Percentiles rank a stretch among this genome's conserved stretches.
Evolutionary conservation across 1,140 invertebrate species (phyloP).

Genomic region (Eubasilissa regina): DNA sequence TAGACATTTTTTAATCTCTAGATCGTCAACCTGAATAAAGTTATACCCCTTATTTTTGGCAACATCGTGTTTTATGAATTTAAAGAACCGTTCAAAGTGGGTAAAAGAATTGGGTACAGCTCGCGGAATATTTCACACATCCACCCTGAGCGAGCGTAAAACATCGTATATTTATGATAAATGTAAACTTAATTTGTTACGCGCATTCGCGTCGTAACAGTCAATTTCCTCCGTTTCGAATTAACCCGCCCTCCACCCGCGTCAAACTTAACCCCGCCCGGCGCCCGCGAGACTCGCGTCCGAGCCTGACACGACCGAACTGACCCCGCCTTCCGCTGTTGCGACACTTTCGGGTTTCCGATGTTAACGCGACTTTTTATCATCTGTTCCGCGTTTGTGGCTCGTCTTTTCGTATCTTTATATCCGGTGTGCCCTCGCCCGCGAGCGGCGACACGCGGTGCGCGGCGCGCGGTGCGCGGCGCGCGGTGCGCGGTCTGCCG

Average conservation of each 20-base stretch:
- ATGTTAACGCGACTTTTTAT: neutral
- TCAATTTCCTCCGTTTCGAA: constrained; percentile 4
- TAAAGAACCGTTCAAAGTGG: too few relatives aligned
- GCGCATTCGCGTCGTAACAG: constrained; percentile 7
- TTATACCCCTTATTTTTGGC: too few relatives aligned
- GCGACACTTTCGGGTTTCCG: neutral
- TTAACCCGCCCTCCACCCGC: constrained; percentile 22
- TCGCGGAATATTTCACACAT: neutral
- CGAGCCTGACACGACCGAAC: neutral
- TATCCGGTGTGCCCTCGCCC: neutral
- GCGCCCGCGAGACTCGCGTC: constrained; percentile 11
- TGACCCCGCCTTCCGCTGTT: constrained; percentile 5
- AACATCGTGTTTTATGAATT: too few relatives aligned
- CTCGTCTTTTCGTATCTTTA: neutral
- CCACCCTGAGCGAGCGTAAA: neutral
- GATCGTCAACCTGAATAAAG: too few relatives aligned
- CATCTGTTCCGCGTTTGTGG: neutral
- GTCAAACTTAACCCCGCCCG: constrained; percentile 11
- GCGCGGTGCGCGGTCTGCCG: too few relatives aligned
- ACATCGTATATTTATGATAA: neutral
- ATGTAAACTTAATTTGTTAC: constrained; percentile 17
- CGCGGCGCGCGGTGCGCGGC: too few relatives aligned
- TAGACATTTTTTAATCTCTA: too few relatives aligned
- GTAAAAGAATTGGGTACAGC: too few relatives aligned
- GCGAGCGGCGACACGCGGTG: too few relatives aligned